Base-by-base conservation (phyloP, 2,888 invertebrate species). In the Aspidiotus destructor region DNA sequence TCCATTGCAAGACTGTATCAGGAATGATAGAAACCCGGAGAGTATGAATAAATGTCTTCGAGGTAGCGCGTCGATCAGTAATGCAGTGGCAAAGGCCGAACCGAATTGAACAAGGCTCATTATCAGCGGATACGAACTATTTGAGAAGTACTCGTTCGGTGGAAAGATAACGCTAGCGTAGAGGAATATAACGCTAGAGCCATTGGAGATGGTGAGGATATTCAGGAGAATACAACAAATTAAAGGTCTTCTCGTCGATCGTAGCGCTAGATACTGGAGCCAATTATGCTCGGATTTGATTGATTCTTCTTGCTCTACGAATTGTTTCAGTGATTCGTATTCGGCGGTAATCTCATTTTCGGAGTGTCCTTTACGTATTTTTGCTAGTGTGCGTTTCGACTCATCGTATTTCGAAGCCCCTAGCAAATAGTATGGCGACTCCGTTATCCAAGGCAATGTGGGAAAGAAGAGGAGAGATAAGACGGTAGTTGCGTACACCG, bases 111-210 rank as follows among this genome's bases (percentile, higher is more conserved):
- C 15, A 1, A 41, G 28, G 40, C 48, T 42, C 44, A 57, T 15
- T 40, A 67, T 67, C 58, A 67, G 44, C 28, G 67, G 58, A 40
- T 67, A 67, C 28, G 44, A 67, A 42, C 60, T 58, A n/a, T 44
- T 67, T 9, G n/a, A 41, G 3, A 65, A 16, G 48, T 60, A 67
- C 8, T 48, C n/a, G 17, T 58, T 67, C n/a, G 16, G 44, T 7
- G 67, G 67, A 3, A 67, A 40, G 10, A 67, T 67, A 13, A 60
- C 57, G 8, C 58, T 52, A 13, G 57, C 60, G 41, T 67, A 67
- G 48, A 58, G 48, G 7, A 48, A 28, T 48, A 67, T 57, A 28
- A 58, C 44, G 7, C 52, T 44, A 7, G 48, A 42, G 11, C 67
- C 67, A 41, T 42, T 44, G 58, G 44, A 52, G 10, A 60, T 44